A percentile compares a stretch with the other conserved stretches of the same genome.
phyloP scores from a whole-genome alignment of 2,113 vertebrate genomes.

The Gadus macrocephalus region DNA sequence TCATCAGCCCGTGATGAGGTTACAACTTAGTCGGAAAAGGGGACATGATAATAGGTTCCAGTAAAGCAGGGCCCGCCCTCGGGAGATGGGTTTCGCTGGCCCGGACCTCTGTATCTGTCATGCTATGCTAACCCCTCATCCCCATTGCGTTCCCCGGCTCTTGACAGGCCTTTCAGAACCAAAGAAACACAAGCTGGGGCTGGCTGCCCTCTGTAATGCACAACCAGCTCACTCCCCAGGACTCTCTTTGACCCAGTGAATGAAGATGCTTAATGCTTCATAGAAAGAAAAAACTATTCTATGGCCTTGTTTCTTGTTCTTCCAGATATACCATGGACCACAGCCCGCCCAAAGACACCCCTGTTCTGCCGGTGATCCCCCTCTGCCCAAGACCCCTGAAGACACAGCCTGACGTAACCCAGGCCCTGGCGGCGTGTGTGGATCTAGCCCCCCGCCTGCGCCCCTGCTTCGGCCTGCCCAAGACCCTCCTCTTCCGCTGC shows the following conservation, averaged over 20 bases:
- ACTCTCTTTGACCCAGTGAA: not conserved
- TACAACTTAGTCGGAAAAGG: conserved; percentile 34
- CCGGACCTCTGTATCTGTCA: conserved; percentile 46
- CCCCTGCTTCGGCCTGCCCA: conserved; percentile 17
- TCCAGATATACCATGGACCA: conserved; percentile 6
- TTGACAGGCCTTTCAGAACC: not conserved
- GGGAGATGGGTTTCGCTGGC: conserved; percentile 44
- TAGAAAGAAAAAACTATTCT: not conserved
- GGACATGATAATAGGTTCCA: conserved; percentile 38
- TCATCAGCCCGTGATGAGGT: conserved; percentile 54
- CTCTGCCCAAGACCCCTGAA: not conserved
- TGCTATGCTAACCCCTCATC: conserved; percentile 36
- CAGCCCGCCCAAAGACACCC: not conserved
- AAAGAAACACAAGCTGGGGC: not conserved
- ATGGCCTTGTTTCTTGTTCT: not conserved
- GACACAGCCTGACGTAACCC: not conserved
- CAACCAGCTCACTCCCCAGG: not conserved
- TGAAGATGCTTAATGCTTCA: not conserved
- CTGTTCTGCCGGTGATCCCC: too few species aligned
- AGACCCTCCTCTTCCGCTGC: conserved; percentile 23
- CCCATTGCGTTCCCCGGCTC: conserved; percentile 8
- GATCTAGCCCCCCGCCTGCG: conserved; percentile 1
- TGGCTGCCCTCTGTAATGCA: conserved; percentile 10
- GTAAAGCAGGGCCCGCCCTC: conserved; percentile 15
- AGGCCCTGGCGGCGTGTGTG: conserved; percentile 9